These are phyloP conservation scores for Chaetogeoica ovagalla DNA, from an alignment of 2,888 invertebrate genomes.

Conservation along the genomic window DNA sequence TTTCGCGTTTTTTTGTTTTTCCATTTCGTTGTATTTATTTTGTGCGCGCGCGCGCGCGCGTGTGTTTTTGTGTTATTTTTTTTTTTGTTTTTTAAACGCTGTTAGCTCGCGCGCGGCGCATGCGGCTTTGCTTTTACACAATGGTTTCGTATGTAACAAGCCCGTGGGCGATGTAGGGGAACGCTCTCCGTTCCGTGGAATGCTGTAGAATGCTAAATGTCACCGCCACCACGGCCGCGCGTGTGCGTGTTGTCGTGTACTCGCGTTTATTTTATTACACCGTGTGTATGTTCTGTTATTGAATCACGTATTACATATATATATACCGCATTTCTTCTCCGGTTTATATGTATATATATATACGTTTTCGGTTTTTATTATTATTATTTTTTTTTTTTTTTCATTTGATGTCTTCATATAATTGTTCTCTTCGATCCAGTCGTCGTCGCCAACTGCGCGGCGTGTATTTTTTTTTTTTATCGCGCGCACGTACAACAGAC, in stretches of 20 bases:
- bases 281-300: slow-evolving; percentile 19
- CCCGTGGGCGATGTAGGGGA: slow-evolving; percentile 33
- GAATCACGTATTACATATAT: slow-evolving; percentile 5
- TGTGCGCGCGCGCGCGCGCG: too few species aligned
- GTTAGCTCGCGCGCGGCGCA: slow-evolving; percentile 2
- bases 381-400: background rate
- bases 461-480: background rate
- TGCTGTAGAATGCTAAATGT: slow-evolving; percentile 49
- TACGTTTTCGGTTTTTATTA: background rate
- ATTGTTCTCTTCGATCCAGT: background rate
- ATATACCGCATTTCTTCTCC: background rate
- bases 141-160: slow-evolving; percentile 31
- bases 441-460: background rate
- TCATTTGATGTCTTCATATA: background rate
- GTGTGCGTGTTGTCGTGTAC: background rate
- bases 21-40: background rate
- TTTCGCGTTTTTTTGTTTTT: slow-evolving; percentile 30
- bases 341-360: too few species aligned
- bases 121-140: slow-evolving; percentile 46
- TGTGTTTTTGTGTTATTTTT: background rate
- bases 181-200: slow-evolving; percentile 24
- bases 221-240: slow-evolving; percentile 11
- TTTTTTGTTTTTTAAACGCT: background rate
- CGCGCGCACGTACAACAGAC: too few species aligned
- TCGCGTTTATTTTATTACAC: slow-evolving; percentile 18